Evolutionary conservation across 2,113 vertebrate species (phyloP).

Genomic region (Malaclemys terrapin): DNA sequence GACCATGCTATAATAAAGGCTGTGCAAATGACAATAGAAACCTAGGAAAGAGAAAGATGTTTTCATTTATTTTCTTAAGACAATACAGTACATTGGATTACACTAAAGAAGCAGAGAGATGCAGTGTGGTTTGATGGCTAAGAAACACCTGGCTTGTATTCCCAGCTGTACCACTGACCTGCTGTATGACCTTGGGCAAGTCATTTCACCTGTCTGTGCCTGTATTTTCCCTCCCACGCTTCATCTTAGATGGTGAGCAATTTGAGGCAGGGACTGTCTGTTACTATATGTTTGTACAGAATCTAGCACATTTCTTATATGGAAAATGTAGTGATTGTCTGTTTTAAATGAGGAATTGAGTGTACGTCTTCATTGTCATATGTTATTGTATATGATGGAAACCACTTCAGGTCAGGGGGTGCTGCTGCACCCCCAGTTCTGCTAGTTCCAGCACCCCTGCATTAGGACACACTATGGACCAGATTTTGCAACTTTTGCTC

Average conservation of each 20-base stretch:
- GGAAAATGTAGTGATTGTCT: not conserved
- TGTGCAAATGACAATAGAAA: slow-evolving; percentile 87
- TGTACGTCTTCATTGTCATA: not conserved
- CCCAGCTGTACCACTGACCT: not conserved
- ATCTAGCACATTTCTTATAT: not conserved
- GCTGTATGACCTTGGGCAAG: not conserved
- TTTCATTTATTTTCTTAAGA: not conserved
- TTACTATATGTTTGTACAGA: not conserved
- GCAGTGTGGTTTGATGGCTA: not conserved
- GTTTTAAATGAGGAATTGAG: not conserved
- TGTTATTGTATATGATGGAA: not conserved
- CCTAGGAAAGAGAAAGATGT: slow-evolving; percentile 70
- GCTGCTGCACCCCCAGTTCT: not conserved
- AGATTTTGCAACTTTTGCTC: not conserved
- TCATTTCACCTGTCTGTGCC: not conserved
- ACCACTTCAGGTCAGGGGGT: not conserved
- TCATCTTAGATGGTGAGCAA: not conserved
- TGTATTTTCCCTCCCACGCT: not conserved
- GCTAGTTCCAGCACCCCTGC: not conserved
- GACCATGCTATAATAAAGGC: slow-evolving; percentile 88
- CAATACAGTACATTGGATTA: slow-evolving; percentile 1
- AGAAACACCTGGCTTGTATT: not conserved
- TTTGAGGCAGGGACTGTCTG: not conserved
- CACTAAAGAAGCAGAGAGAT: not conserved
- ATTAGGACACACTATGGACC: not conserved